Conservation (phyloP, 2,888 invertebrate genomes). For the Diaperis boleti region DNA sequence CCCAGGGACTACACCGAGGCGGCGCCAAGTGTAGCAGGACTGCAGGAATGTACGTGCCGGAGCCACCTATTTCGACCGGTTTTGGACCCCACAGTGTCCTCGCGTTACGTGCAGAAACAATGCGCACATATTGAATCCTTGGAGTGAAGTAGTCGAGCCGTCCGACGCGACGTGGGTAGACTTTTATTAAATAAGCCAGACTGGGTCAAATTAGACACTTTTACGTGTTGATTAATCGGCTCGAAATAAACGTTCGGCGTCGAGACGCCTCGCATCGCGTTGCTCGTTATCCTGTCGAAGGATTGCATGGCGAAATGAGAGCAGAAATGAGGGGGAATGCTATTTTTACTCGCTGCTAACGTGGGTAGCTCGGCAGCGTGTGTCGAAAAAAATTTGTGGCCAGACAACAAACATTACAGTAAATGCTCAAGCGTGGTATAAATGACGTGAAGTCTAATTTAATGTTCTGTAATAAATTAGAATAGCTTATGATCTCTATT, state of each 20-base stretch:
- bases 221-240: conserved; percentile 38
- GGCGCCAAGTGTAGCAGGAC: conserved; percentile 47
- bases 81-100: conserved; percentile 11
- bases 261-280: conserved; percentile 1
- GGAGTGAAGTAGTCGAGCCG: conserved; percentile 40
- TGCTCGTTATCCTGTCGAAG: too few species aligned
- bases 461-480: too few species aligned
- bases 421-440: too few species aligned
- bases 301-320: too few species aligned
- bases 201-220: conserved; percentile 43
- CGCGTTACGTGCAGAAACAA: conserved; percentile 34
- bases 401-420: too few species aligned
- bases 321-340: too few species aligned
- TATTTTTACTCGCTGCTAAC: too few species aligned
- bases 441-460: too few species aligned
- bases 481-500: too few species aligned
- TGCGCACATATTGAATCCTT: conserved; percentile 40
- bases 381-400: too few species aligned
- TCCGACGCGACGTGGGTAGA: conserved; percentile 35
- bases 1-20: conserved; percentile 45
- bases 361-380: too few species aligned
- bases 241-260: conserved; percentile 17
- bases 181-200: conserved; percentile 42
- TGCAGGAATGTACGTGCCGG: conserved; percentile 40
- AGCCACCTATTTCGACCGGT: conserved; percentile 16